A percentile compares a stretch with the other conserved stretches of the same genome.
These are phyloP conservation scores for Subacronicta megacephala DNA, from an alignment of 2,888 invertebrate species.

Conservation along the genomic window DNA sequence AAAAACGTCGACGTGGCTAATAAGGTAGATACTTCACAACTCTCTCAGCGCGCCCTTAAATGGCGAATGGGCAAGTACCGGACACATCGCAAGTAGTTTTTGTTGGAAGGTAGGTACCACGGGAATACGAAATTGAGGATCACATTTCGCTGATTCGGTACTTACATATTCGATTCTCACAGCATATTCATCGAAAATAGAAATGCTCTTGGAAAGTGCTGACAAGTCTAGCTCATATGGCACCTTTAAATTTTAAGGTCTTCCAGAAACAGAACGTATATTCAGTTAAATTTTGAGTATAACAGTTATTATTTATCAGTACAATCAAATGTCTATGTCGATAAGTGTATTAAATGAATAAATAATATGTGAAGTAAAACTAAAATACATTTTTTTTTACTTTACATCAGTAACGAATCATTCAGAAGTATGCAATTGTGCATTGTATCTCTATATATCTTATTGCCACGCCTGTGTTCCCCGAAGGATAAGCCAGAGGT, in stretches of 20 bases:
- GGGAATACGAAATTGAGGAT: slow-evolving; percentile 16
- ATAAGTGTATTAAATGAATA: no score
- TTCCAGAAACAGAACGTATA: background rate
- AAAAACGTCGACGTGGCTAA: slow-evolving; percentile 54
- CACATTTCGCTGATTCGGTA: slow-evolving; percentile 34
- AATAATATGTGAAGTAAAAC: no score
- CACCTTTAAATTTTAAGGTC: slow-evolving; percentile 1
- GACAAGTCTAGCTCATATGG: slow-evolving; percentile 3
- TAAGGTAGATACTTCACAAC: slow-evolving; percentile 53
- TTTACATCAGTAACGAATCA: no score
- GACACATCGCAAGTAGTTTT: slow-evolving; percentile 41
- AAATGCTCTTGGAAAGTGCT: background rate
- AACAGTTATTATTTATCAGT: background rate
- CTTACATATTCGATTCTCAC: slow-evolving; percentile 20
- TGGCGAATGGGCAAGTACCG: slow-evolving; percentile 39
- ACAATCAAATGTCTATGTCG: no score
- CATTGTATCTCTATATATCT: no score
- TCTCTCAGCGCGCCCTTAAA: slow-evolving; percentile 57
- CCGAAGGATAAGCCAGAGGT: no score
- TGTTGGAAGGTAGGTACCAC: slow-evolving; percentile 25
- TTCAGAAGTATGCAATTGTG: no score
- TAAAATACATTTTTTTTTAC: no score
- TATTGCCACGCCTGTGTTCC: no score
- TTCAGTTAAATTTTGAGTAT: slow-evolving; percentile 2
- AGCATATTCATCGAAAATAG: slow-evolving; percentile 16